Percentiles rank a stretch among this genome's conserved stretches.
phyloP scores from a whole-genome alignment of 2,888 invertebrate species.

The Campoplex capitator region DNA sequence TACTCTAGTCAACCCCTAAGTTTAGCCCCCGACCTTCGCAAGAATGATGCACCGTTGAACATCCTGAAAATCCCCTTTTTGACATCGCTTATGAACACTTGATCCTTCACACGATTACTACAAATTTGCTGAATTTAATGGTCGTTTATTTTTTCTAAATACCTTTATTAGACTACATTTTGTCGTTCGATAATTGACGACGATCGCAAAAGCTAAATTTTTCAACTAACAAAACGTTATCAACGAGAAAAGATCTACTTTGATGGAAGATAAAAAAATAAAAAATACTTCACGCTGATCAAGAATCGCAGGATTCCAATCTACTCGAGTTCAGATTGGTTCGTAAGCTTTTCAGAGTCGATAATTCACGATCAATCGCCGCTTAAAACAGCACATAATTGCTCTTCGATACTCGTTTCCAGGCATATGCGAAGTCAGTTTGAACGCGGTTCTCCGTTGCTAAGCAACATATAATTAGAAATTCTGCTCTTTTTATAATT shows the following conservation, averaged over 20 bases:
- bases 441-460: conserved; percentile 62
- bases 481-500: conserved; percentile 34
- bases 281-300: background rate
- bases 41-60: conserved; percentile 46
- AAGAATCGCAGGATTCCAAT: background rate
- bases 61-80: background rate
- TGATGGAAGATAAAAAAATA: too few relatives aligned
- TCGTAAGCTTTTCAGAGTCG: background rate
- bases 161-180: background rate
- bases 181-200: background rate
- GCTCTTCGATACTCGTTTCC: conserved; percentile 57
- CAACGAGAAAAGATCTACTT: too few relatives aligned
- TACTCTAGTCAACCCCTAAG: conserved; percentile 28
- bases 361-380: background rate
- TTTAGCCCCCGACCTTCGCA: conserved; percentile 57
- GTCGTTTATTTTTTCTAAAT: background rate
- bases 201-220: too few relatives aligned
- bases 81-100: conserved; percentile 28
- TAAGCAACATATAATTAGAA: conserved; percentile 59
- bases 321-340: background rate
- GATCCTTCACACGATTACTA: conserved; percentile 53
- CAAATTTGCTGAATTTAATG: background rate
- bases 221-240: too few relatives aligned
- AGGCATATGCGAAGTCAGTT: conserved; percentile 76
- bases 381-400: conserved; percentile 43